These are phyloP conservation scores for Manduca sexta DNA, from an alignment of 1,140 invertebrate genomes.

Conservation along the genomic window DNA sequence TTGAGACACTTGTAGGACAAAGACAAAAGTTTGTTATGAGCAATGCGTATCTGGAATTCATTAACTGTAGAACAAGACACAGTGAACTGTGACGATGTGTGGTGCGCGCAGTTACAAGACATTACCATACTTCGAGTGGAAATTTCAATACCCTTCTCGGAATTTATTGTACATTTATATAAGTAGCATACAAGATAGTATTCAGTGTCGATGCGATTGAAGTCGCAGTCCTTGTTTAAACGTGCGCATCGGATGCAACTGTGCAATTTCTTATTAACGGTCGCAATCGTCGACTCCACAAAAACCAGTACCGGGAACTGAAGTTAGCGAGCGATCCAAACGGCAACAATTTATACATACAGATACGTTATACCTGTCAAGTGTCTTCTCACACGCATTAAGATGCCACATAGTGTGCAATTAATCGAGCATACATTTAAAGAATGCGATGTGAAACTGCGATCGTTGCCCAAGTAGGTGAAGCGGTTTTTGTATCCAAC, in stretches of 20 bases:
- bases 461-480: no score
- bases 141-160: no score
- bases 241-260: conserved; percentile 14
- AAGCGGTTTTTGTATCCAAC: no score
- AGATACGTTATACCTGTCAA: conserved; percentile 3
- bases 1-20: no score
- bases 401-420: neutral
- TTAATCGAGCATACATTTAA: conserved; percentile 1
- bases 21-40: no score
- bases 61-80: no score
- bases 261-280: conserved; percentile 19
- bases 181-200: no score
- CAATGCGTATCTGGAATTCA: no score
- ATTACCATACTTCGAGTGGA: no score
- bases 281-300: conserved; percentile 14
- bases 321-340: conserved; percentile 8
- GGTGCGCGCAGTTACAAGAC: no score
- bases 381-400: neutral
- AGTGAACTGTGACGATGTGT: no score
- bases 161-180: no score
- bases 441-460: neutral
- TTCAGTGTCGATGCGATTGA: neutral
- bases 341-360: conserved; percentile 10
- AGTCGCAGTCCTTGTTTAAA: neutral
- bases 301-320: conserved; percentile 11